A percentile compares a stretch with the other conserved stretches of the same genome.
Conservation (phyloP, 2,113 vertebrate genomes). For the Zosterops japonicus region DNA sequence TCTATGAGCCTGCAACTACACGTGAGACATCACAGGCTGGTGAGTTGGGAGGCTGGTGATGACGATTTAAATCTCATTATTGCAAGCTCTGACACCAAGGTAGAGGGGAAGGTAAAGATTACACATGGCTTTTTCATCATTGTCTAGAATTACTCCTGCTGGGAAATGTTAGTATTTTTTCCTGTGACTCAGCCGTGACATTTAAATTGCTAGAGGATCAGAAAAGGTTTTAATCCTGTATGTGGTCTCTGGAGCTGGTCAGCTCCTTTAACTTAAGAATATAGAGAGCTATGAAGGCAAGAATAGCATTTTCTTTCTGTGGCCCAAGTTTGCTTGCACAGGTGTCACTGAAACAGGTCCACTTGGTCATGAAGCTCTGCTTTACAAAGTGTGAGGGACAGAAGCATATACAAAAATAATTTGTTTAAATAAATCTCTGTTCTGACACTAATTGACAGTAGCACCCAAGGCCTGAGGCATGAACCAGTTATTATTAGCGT, state of each 20-base stretch:
- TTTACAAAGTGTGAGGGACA: background rate
- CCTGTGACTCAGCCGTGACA: background rate
- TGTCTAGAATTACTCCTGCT: background rate
- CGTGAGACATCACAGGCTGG: rapidly evolving
- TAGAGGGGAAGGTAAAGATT: background rate
- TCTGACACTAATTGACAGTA: slow-evolving; percentile 53
- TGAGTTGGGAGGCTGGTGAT: background rate
- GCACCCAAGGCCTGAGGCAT: slow-evolving; percentile 25
- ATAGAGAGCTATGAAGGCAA: background rate
- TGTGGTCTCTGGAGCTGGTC: background rate
- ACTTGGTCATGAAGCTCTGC: background rate
- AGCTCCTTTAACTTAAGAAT: background rate
- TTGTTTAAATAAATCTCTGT: slow-evolving; percentile 47
- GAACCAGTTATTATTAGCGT: slow-evolving; percentile 22
- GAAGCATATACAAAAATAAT: background rate
- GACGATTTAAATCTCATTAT: background rate
- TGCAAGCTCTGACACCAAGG: background rate
- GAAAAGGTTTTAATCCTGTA: background rate
- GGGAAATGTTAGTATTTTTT: background rate
- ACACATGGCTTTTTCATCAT: background rate
- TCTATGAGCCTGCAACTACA: background rate
- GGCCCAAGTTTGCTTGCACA: background rate
- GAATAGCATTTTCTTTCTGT: background rate
- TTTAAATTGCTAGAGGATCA: background rate
- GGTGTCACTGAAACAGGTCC: background rate